Evolutionary conservation across 2,113 vertebrate genomes (phyloP), one percentile per base, ranked within the genome.

Genomic region (Abramis brama): DNA sequence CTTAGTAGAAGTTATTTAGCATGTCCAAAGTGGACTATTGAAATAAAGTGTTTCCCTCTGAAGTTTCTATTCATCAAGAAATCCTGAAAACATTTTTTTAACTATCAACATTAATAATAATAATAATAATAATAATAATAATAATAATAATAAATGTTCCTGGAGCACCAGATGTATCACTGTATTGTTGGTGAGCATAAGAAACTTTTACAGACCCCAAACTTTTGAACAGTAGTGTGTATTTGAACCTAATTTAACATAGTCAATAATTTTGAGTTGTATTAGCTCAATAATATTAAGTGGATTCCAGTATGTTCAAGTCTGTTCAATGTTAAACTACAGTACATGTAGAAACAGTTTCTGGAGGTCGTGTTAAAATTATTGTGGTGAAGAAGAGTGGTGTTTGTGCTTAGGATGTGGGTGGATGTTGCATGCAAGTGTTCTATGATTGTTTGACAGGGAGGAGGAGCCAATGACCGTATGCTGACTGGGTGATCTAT

Each of bases 361-460:
- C 10, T 10, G 21, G 70, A 73, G 8, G 70, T 15, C 47, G 13
- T 64, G n/a, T 27, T 25, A 13, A 27, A 11, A 23, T 25, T 3
- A 15, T 1, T 75, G 71, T 27, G 71, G 71, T 74, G 43, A 74
- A 74, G 43, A 74, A 74, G 23, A 47, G 39, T 7, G 23, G 6
- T 47, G 6, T 6, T 17, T 47, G 11, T 47, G 11, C 43, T 74
- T 23, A 25, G 23, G 5, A 1, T 74, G 71, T 75, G 43, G 43
- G 71, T 25, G 43, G n/a, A 75, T 75, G 71, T 75, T 75, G 71
- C 71, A 75, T 73, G 70, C 70, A 73, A 73, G 10, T 12, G 21
- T 23, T 73, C 7, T 73, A 5, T 73, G 43, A 17, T 75, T 25
- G 43, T 47, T 43, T 75, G 12, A 74, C 23, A 25, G 25, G 6